These are phyloP conservation scores for Ictalurus punctatus DNA, from an alignment of 2,113 vertebrate genomes.

Conservation along the genomic window DNA sequence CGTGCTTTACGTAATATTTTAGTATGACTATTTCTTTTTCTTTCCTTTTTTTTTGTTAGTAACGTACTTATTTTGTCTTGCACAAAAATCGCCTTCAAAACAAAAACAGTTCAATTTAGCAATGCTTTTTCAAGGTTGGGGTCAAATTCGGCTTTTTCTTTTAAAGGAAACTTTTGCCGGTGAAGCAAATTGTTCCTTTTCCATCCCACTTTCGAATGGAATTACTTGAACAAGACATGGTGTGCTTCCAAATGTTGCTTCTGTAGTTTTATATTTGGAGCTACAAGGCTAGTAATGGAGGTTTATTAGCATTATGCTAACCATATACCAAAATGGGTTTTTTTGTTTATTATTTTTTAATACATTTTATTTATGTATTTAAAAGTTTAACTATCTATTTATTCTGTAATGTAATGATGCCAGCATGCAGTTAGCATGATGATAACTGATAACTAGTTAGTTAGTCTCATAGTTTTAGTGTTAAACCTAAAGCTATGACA, in stretches of 20 bases:
- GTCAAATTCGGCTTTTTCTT: not conserved
- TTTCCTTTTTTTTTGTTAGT: not conserved
- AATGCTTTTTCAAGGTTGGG: not conserved
- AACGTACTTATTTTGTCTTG: not conserved
- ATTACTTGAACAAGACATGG: not conserved
- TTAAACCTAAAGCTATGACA: not conserved
- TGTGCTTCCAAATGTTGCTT: not conserved
- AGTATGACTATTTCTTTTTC: not conserved
- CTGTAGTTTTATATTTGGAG: not conserved
- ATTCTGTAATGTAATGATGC: not conserved
- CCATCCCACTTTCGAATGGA: not conserved
- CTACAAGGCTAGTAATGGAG: not conserved
- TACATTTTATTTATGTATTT: not conserved
- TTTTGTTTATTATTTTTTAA: not conserved
- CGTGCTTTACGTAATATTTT: not conserved
- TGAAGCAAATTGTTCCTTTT: not conserved
- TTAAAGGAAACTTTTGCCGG: not conserved
- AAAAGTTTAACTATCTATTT: not conserved
- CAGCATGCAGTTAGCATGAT: not conserved
- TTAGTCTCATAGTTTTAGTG: not conserved
- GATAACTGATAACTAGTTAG: not conserved
- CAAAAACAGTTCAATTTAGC: not conserved
- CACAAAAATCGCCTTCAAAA: not conserved
- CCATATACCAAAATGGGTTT: not conserved
- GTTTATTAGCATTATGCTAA: not conserved